phyloP scores from a whole-genome alignment of 2,113 vertebrate species.

The Athene noctua region DNA sequence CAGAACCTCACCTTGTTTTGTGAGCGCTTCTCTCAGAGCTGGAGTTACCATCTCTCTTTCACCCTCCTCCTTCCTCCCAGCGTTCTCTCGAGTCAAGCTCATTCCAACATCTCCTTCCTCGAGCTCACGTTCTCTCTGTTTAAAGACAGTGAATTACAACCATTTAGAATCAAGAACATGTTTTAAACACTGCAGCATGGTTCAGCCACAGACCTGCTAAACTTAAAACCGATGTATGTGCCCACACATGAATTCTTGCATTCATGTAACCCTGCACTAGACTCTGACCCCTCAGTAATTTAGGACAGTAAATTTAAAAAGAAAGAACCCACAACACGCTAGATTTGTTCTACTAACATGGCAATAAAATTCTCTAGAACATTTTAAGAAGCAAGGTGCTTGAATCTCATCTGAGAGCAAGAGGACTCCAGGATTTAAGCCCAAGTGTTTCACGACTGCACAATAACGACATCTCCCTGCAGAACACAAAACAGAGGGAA shows the following conservation, averaged over 20 bases:
- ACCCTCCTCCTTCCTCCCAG: constrained; percentile 56
- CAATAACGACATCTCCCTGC: not conserved
- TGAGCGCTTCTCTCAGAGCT: constrained; percentile 83
- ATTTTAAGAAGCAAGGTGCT: not conserved
- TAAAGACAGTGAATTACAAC: constrained; percentile 12
- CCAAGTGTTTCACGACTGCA: fast-evolving
- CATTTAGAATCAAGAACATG: not conserved
- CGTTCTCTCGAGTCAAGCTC: constrained; percentile 40
- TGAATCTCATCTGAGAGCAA: not conserved
- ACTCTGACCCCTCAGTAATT: not conserved
- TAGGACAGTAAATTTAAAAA: not conserved
- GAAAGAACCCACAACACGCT: not conserved
- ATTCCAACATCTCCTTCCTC: constrained; percentile 34
- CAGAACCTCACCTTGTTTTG: constrained; percentile 86
- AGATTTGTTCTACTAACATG: not conserved
- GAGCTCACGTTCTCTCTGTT: constrained; percentile 72
- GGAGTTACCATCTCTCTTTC: constrained; percentile 93
- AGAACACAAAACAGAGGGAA: not conserved
- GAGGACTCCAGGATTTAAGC: not conserved
- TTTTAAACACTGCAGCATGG: not conserved
- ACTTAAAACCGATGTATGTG: not conserved
- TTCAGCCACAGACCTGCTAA: not conserved
- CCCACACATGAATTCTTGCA: not conserved
- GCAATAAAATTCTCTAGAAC: not conserved
- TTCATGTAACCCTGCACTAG: fast-evolving